phyloP scores from a whole-genome alignment of 2,888 invertebrate genomes.

The Drosophila suboccidentalis region DNA sequence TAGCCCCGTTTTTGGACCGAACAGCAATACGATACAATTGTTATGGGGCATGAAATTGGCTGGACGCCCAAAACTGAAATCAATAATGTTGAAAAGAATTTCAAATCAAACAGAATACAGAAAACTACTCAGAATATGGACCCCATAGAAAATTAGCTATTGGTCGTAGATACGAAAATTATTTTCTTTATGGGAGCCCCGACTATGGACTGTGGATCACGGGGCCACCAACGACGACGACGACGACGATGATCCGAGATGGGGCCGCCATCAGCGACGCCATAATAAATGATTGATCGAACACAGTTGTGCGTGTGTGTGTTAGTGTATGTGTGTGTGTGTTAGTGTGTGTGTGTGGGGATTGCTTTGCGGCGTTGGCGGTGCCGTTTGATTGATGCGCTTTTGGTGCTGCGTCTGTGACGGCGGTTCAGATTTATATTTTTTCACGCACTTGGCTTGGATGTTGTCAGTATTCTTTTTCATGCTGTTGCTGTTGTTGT shows the following conservation, averaged over 20 bases:
- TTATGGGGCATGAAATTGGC: conserved; percentile 48
- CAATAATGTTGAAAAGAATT: conserved; percentile 14
- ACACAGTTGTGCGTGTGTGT: conserved; percentile 29
- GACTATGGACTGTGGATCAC: conserved; percentile 16
- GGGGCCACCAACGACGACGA: conserved; percentile 64
- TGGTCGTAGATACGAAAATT: conserved; percentile 33
- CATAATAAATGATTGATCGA: conserved; percentile 80
- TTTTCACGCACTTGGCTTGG: conserved; percentile 68
- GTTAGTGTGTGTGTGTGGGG: conserved; percentile 29
- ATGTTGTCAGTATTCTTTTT: conserved; percentile 38
- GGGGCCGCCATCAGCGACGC: conserved; percentile 73
- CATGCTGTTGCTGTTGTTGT: conserved; percentile 43
- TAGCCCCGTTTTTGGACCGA: conserved; percentile 18
- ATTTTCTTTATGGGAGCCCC: conserved; percentile 53
- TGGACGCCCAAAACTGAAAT: conserved; percentile 41
- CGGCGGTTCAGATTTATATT: conserved; percentile 59
- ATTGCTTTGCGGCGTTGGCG: conserved; percentile 69
- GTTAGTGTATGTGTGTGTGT: conserved; percentile 10
- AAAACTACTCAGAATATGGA: conserved; percentile 21
- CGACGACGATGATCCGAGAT: conserved; percentile 43
- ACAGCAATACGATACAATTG: conserved; percentile 53
- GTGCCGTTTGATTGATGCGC: conserved; percentile 78
- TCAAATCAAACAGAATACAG: conserved; percentile 32
- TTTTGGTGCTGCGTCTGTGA: conserved; percentile 68
- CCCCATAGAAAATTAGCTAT: conserved; percentile 65